Base-by-base conservation (phyloP, 2,888 invertebrate species). In the Oxyteleia sp. region DNA sequence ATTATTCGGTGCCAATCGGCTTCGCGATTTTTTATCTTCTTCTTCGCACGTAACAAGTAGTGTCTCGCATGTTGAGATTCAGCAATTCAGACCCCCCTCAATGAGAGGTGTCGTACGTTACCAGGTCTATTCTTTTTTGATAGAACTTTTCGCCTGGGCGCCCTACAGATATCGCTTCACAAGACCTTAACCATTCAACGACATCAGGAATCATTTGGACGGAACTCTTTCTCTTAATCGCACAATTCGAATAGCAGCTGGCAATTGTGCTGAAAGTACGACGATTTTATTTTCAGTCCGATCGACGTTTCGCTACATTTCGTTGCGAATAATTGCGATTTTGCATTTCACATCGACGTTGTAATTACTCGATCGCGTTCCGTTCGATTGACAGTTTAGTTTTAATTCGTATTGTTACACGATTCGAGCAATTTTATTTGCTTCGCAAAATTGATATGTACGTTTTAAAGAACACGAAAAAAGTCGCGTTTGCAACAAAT, bases 161-260 rank as follows among this genome's bases (percentile, higher is more conserved):
- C 90, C 93, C 74, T 92, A 93, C 89, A 92, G 92, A 87, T 92
- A 93, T 91, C 93, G 93, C 88, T 93, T 93, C 89, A 88, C 93
- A 87, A 91, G 93, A 91, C 93, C 93, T 84, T 93, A 92, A 89
- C 90, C 85, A 84, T 83, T 76, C 84, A 83, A 85, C 74, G 84
- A 82, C 80, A 55, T 55, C 82, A 80, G 84, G 84, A 86, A 84
- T 53, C 82, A 43, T 82, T 57, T 84, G 63, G 83, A 84, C 74
- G 81, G 71, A 85, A 81, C 78, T 69, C 61, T 75, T 76, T 78
- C 71, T 41, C 66, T 68, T 74, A 74, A 68, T 76, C 59, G 45
- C 38, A 43, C 49, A 63, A 43, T 64, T 75, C 57, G 43, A 64
- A 51, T 63, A 4, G 16, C 74, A 66, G 53, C 81, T 55, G 51